A percentile compares a stretch with the other conserved stretches of the same genome.
These are phyloP conservation scores for Genyomyrus donnyi DNA, from an alignment of 2,113 vertebrate species.

Conservation along the genomic window DNA sequence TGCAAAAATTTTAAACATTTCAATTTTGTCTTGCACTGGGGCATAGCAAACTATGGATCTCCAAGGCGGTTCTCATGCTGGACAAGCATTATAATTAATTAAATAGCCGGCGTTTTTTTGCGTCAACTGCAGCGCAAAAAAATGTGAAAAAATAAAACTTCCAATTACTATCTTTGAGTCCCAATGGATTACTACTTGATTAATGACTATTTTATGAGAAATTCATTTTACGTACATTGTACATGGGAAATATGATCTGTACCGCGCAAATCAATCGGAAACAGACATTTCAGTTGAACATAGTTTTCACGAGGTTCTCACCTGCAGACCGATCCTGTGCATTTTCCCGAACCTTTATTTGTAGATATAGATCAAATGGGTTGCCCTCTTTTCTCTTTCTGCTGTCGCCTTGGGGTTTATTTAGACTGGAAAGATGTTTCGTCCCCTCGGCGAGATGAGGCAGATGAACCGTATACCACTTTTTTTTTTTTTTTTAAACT, in stretches of 20 bases:
- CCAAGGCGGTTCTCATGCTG: background rate
- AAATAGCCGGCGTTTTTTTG: background rate
- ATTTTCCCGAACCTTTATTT: background rate
- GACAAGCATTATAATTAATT: background rate
- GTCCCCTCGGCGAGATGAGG: background rate
- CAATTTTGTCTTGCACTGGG: background rate
- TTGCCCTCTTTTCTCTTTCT: background rate
- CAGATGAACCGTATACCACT: background rate
- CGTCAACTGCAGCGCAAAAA: background rate
- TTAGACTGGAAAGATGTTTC: background rate
- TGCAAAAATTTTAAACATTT: background rate
- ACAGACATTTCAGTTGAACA: background rate
- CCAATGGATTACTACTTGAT: background rate
- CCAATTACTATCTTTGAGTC: background rate
- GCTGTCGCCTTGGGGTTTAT: background rate
- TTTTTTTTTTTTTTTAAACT: background rate
- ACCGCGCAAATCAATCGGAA: background rate
- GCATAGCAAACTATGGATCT: background rate
- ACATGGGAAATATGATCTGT: background rate
- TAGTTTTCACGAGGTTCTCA: background rate
- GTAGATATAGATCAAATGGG: background rate
- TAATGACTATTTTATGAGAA: background rate
- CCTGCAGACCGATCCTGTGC: background rate
- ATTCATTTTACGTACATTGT: background rate
- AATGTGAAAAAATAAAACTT: background rate